Conservation (phyloP, 2,797 vertebrate genomes). For the Mallotus villosus region DNA sequence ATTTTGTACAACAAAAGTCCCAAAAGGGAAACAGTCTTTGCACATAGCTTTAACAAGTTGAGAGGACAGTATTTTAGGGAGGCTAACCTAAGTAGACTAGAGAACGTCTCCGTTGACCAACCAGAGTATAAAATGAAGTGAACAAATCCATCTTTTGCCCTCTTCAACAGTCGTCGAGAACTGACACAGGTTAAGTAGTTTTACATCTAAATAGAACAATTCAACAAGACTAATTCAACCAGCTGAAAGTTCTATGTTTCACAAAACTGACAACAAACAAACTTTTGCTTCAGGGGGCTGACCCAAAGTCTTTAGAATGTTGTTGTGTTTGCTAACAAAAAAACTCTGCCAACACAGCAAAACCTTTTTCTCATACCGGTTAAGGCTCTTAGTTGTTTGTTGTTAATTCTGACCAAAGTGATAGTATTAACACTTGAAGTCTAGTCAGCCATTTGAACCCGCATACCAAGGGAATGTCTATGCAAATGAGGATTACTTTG, state of each 20-base stretch:
- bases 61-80: slow-evolving; percentile 12
- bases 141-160: not conserved
- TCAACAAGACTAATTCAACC: not conserved
- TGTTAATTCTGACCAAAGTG: slow-evolving; percentile 37
- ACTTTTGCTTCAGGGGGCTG: not conserved
- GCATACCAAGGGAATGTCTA: slow-evolving; percentile 35
- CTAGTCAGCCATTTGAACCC: slow-evolving; percentile 19
- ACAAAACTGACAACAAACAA: not conserved
- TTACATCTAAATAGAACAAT: not conserved
- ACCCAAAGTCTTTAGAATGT: slow-evolving; percentile 6
- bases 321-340: slow-evolving; percentile 27
- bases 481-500: slow-evolving; percentile 18
- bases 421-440: slow-evolving; percentile 4
- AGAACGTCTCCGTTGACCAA: not conserved
- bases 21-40: slow-evolving; percentile 39
- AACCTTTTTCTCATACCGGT: slow-evolving; percentile 44
- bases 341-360: slow-evolving; percentile 24
- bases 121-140: not conserved
- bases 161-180: slow-evolving; percentile 17
- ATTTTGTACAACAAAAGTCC: slow-evolving; percentile 43
- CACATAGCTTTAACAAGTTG: slow-evolving; percentile 22
- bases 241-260: not conserved
- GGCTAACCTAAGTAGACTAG: not conserved
- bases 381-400: slow-evolving; percentile 30
- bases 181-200: slow-evolving; percentile 12